phyloP scores from a whole-genome alignment of 2,113 vertebrate species.

The Neoarius graeffei region DNA sequence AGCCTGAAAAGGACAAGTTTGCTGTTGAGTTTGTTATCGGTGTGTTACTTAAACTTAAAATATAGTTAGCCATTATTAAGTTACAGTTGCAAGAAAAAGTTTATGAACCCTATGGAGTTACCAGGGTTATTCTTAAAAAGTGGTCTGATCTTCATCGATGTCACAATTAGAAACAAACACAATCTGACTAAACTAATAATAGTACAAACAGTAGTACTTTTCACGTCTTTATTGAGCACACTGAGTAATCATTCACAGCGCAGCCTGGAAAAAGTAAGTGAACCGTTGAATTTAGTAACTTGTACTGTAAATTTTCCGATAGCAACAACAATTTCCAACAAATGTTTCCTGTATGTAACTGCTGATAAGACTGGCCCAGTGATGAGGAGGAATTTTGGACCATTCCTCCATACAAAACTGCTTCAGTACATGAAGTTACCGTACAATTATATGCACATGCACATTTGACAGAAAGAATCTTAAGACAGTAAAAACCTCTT shows the following conservation, averaged over 20 bases:
- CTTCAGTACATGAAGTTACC: background rate
- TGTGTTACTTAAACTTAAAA: conserved; percentile 66
- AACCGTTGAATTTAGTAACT: background rate
- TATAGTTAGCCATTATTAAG: background rate
- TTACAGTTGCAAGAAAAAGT: background rate
- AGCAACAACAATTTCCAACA: background rate
- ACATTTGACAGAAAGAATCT: background rate
- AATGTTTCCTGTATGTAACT: background rate
- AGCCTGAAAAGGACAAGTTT: conserved; percentile 77
- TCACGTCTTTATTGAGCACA: background rate
- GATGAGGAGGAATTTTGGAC: background rate
- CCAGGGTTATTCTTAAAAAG: background rate
- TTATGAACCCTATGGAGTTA: background rate
- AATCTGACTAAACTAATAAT: background rate
- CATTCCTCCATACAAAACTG: background rate
- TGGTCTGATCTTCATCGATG: background rate
- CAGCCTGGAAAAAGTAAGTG: background rate
- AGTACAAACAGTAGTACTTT: background rate
- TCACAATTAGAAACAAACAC: background rate
- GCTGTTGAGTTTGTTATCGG: conserved; percentile 90
- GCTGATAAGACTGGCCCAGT: background rate
- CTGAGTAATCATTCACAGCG: background rate
- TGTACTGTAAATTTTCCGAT: background rate
- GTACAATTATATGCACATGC: background rate
- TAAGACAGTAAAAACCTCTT: background rate